Base-by-base conservation (phyloP, 2,888 invertebrate genomes). In the Oscheius onirici region DNA sequence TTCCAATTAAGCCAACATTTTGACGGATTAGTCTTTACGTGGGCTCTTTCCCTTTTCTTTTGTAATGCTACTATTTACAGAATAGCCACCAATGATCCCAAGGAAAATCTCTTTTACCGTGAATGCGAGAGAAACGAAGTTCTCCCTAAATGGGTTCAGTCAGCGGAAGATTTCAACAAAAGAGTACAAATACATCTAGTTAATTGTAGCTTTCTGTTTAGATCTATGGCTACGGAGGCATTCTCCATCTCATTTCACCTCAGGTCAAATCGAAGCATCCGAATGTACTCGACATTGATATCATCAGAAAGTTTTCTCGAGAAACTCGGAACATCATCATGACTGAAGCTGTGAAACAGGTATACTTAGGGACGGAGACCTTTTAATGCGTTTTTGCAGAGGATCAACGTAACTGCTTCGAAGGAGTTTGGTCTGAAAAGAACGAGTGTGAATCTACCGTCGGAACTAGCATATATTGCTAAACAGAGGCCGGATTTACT, bases 311-410 rank as follows among this genome's bases (percentile, higher is more conserved):
- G 28, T 72, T 57, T 54, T 49, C 71, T 5, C 61, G 76, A 40
- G 72, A 79, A 24, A 79, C 79, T 13, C 73, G 81, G 40, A 81
- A 79, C 65, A 81, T 81, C 58, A 73, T 81, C 34, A 72, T 81
- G 20, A 81, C 81, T 17, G 81, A 81, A 55, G 74, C 76, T 43
- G 58, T 69, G 40, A 52, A 60, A 69, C 71, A 72, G 76, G 69
- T 69, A 20, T 8, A 2, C 10, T n/a, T n/a, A n/a, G n/a, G n/a
- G n/a, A n/a, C 46, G 22, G 1, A 17, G 17, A n/a, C 13, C 57
- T 57, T 22, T n/a, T n/a, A n/a, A n/a, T n/a, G n/a, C n/a, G n/a
- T 60, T 57, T 41, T 73, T 78, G 43, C 69, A 79, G 78, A 73
- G 72, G 60, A 71, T 73, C 58, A 66, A 74, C 40, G 65, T 72